Evolutionary conservation across 2,888 invertebrate genomes (phyloP).

Genomic region (Agrotis segetum): DNA sequence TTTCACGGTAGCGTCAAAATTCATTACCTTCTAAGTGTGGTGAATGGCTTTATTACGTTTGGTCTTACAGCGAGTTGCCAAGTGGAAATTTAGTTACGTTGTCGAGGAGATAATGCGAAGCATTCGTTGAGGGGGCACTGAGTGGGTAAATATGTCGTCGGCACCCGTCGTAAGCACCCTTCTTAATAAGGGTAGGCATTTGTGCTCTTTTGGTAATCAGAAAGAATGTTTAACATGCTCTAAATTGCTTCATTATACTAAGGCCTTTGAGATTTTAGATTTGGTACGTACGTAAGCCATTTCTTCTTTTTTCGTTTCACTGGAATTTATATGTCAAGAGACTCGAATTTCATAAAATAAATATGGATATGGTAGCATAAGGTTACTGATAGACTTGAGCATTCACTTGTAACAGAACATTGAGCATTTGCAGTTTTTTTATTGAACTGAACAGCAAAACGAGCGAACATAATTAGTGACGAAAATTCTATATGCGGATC

Average conservation of each 20-base stretch:
- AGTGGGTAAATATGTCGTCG: slow-evolving; percentile 31
- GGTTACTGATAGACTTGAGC: too few species aligned
- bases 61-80: slow-evolving; percentile 46
- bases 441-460: too few species aligned
- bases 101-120: slow-evolving; percentile 49
- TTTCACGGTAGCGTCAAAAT: slow-evolving; percentile 65
- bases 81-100: slow-evolving; percentile 56
- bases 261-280: slow-evolving; percentile 1
- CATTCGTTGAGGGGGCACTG: slow-evolving; percentile 45
- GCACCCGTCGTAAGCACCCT: neutral
- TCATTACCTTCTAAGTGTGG: slow-evolving; percentile 66
- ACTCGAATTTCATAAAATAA: neutral
- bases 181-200: slow-evolving; percentile 8
- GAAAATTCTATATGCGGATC: too few species aligned
- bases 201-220: slow-evolving; percentile 25
- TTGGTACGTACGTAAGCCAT: too few species aligned
- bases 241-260: slow-evolving; percentile 10
- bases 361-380: neutral
- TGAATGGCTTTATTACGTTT: slow-evolving; percentile 63
- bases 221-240: slow-evolving; percentile 9
- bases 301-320: neutral
- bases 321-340: neutral
- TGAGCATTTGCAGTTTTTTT: too few species aligned
- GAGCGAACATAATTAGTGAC: too few species aligned
- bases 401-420: too few species aligned